These are phyloP conservation scores for Momotus momota DNA, from an alignment of 2,797 vertebrate species.

Conservation along the genomic window DNA sequence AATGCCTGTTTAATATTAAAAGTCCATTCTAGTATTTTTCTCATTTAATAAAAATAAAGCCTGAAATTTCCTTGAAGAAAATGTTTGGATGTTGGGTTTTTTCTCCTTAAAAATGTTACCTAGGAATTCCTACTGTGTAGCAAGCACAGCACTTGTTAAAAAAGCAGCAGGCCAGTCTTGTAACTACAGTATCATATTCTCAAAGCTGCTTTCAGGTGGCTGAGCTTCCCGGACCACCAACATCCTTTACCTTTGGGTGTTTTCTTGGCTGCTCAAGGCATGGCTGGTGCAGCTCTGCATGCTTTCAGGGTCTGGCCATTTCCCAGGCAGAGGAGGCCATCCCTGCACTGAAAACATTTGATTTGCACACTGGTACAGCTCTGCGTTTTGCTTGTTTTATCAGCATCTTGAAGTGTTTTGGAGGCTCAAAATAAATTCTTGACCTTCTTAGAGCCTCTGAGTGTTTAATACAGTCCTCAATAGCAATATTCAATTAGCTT, in stretches of 20 bases:
- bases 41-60: not conserved
- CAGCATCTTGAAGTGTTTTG: not conserved
- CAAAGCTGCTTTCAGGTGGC: not conserved
- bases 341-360: not conserved
- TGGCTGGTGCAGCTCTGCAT: fast-evolving
- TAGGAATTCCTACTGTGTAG: not conserved
- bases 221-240: not conserved
- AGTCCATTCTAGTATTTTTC: not conserved
- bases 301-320: not conserved
- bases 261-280: not conserved
- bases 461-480: not conserved
- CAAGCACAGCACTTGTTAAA: not conserved
- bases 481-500: not conserved
- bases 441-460: not conserved
- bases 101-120: not conserved
- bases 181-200: not conserved
- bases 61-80: not conserved
- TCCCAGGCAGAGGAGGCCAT: not conserved
- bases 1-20: not conserved
- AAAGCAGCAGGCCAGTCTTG: not conserved
- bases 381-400: not conserved
- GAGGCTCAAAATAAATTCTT: not conserved
- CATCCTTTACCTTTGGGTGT: too few relatives aligned
- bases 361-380: not conserved
- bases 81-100: not conserved